Evolutionary conservation across 2,888 invertebrate genomes (phyloP).

Genomic region (Rapana venosa): DNA sequence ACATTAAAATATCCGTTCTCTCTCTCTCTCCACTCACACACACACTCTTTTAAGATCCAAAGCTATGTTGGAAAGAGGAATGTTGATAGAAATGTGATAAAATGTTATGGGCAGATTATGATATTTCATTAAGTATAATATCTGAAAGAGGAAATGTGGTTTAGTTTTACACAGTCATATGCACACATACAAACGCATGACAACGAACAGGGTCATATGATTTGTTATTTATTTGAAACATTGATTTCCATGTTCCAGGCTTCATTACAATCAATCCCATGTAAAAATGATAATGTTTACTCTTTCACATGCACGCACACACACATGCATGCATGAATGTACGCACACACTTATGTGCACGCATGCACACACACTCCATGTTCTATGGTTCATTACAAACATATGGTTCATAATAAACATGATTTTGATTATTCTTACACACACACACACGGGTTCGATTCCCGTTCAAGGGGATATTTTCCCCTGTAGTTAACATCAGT

Average conservation of each 20-base stretch:
- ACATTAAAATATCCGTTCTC: too few relatives aligned
- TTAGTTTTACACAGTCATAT: not conserved
- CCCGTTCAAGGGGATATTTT: too few relatives aligned
- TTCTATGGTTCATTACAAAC: not conserved
- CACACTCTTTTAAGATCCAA: too few relatives aligned
- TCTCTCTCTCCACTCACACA: too few relatives aligned
- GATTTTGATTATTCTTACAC: not conserved
- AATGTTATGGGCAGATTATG: too few relatives aligned
- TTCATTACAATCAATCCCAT: not conserved
- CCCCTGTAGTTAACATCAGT: too few relatives aligned
- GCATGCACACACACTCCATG: not conserved
- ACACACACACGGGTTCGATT: slow-evolving; percentile 27
- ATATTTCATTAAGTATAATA: too few relatives aligned
- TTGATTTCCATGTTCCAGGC: not conserved
- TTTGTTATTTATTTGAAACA: not conserved
- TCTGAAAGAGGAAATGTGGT: too few relatives aligned
- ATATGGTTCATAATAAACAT: too few relatives aligned
- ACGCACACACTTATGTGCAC: not conserved
- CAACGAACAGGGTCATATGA: not conserved
- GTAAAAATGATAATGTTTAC: too few relatives aligned
- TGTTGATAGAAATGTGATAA: too few relatives aligned
- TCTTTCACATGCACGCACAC: not conserved
- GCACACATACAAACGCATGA: not conserved
- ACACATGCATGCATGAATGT: not conserved
- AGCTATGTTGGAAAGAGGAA: too few relatives aligned